Evolutionary conservation across 53 echinoderm and acorn worm species (phyloP), one percentile per base, ranked within the genome.

Genomic region (Echinometra lucunter): DNA sequence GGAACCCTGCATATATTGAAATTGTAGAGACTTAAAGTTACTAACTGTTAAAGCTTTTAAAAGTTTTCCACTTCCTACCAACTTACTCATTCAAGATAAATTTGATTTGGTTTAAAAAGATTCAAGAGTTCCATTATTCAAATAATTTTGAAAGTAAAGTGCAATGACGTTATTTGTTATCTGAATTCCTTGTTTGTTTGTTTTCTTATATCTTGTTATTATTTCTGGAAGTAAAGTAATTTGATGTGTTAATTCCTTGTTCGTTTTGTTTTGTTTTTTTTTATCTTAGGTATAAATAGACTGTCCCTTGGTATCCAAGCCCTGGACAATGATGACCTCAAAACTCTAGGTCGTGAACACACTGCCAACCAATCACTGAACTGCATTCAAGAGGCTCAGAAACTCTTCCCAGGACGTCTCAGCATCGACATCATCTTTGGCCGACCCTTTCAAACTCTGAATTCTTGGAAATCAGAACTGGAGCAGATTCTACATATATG

Each of bases 281-380:
- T 7, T 1, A 10, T 88, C 27, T 30, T 90, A 97, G 97, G 99
- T 44, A 93, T 98, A 42, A 98, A 98, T 95, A 97, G 99, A 93
- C 93, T 98, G 40, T 98, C 99, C 38, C 91, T 98, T 47, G 99
- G 99, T 6, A 91, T 98, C 66, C 97, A 98, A 78, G 95, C 96
- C 30, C 78, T 98, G 21, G 95, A 95, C 55, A 89, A 95, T 44
- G n/a, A 37, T 42, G 96, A 96, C 89, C 97, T 98, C 12, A 90
- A 95, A 47, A 11, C 95, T 17, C 95, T 98, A 6, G 99, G 99
- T 23, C 95, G 99, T 80, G 97, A 97, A 58, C 99, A 98, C 91
- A 94, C 97, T 30, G 66, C 90, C 15, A 47, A 58, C 45, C 97
- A 98, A 87, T 96, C 99, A 32, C 67, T 97, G 19, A 56, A 57